A percentile compares a stretch with the other conserved stretches of the same genome.
Conservation (phyloP, 2,888 invertebrate species). For the Cantharis rufa region DNA sequence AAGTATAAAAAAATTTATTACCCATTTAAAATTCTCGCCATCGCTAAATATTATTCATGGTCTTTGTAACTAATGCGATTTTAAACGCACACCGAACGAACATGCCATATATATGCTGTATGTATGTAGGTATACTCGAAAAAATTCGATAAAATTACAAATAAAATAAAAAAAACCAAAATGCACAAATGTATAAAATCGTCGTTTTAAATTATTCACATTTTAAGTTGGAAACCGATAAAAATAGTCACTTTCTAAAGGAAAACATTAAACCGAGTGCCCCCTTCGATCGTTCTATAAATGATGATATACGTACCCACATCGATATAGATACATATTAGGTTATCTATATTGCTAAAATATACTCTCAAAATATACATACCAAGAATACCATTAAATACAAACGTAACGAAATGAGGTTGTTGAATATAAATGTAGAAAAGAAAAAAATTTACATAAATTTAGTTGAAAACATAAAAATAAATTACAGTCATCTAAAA, state of each 20-base stretch:
- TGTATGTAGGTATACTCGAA: not conserved
- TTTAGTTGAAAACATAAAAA: slow-evolving; percentile 43
- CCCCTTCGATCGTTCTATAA: slow-evolving; percentile 32
- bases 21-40: slow-evolving; percentile 23
- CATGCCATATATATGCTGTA: not conserved
- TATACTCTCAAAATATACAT: slow-evolving; percentile 32
- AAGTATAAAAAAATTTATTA: slow-evolving; percentile 10
- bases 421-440: slow-evolving; percentile 40
- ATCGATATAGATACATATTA: not conserved
- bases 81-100: not conserved
- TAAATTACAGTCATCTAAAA: slow-evolving; percentile 45
- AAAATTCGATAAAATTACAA: not conserved
- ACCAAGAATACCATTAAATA: slow-evolving; percentile 42
- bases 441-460: slow-evolving; percentile 39
- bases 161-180: not conserved
- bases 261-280: not conserved
- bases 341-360: slow-evolving; percentile 33
- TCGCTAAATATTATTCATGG: not conserved
- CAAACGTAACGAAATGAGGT: slow-evolving; percentile 41
- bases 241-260: not conserved
- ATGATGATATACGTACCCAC: slow-evolving; percentile 37
- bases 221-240: not conserved
- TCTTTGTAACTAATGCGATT: not conserved
- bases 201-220: not conserved
- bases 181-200: not conserved